Conservation (phyloP, 2,888 invertebrate species). For the Malacosoma neustria region DNA sequence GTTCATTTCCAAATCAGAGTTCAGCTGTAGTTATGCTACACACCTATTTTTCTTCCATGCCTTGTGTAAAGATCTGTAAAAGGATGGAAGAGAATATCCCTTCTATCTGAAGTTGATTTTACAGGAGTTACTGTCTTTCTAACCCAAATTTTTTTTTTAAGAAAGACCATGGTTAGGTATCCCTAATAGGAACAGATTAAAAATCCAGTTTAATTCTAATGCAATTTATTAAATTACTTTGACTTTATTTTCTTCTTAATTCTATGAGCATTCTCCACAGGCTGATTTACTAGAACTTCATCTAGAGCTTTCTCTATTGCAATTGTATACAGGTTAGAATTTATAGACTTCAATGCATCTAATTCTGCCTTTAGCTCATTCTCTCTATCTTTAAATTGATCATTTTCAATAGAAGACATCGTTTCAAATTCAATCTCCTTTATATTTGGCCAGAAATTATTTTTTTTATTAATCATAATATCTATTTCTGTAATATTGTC, state of each 20-base stretch:
- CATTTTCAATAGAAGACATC: conserved; percentile 28
- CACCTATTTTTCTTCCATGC: too few species aligned
- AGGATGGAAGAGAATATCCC: too few species aligned
- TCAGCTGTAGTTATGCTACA: too few species aligned
- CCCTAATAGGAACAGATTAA: too few species aligned
- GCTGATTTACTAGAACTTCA: conserved; percentile 18
- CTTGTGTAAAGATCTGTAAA: too few species aligned
- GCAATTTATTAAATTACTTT: too few species aligned
- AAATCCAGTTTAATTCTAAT: too few species aligned
- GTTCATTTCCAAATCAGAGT: too few species aligned
- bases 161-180: too few species aligned
- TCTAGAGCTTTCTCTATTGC: conserved; percentile 60
- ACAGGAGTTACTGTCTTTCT: too few species aligned
- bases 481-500: conserved; percentile 62
- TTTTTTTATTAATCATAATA: conserved; percentile 44
- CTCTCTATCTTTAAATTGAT: conserved; percentile 37
- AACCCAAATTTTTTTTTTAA: too few species aligned
- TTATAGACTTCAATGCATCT: conserved; percentile 68
- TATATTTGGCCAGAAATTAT: conserved; percentile 50
- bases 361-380: conserved; percentile 61
- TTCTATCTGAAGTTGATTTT: too few species aligned
- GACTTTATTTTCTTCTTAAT: conserved; percentile 35
- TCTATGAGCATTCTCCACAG: conserved; percentile 18
- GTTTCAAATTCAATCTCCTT: conserved; percentile 16
- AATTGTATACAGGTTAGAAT: conserved; percentile 75